Evolutionary conservation across 2,888 invertebrate species (phyloP), one percentile per base, ranked within the genome.

Genomic region (Caenorhabditis sp.): DNA sequence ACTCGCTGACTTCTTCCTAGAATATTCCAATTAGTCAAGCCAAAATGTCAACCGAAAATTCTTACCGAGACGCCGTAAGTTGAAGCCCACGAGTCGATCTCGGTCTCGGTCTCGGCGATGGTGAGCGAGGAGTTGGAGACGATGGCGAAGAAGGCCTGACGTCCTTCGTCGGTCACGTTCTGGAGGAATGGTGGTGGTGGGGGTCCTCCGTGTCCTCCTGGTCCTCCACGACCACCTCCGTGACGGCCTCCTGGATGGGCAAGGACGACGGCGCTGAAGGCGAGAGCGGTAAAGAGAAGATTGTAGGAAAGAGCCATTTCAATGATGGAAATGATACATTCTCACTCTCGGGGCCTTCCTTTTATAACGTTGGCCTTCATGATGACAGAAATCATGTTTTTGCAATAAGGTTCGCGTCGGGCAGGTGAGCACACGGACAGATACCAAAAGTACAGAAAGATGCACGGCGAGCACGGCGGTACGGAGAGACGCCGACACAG

Each of bases 321-420:
- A 41, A 17, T 17, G 24, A n/a, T n/a, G n/a, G 66, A 66, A 56
- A 48, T 48, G 66, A 66, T 66, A 66, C 48, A 26, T 45, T 35
- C 13, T n/a, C 27, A 0, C 41, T 9, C 15, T 48, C 35, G 1
- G 27, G 9, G 30, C 17, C 27, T 2, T 9, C 50, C 39, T 68
- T 68, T 43, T 68, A 68, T 68, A 68, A 6, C n/a, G 32, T 3
- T n/a, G n/a, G n/a, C n/a, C n/a, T n/a, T n/a, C n/a, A 35, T 59
- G 68, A 68, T 68, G 68, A 68, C 59, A 68, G 20, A 56, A 56
- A 43, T 68, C 52, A 68, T 68, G 59, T 68, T 68, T 66, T 68
- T 32, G 43, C 35, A 43, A 53, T 61, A 27, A 22, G 55, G 55
- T 55, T 65, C 48, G 55, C 55, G 46, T 41, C 41, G 30, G 35